These are phyloP conservation scores for Brachymystax lenok DNA, from an alignment of 2,797 vertebrate species.

Conservation along the genomic window DNA sequence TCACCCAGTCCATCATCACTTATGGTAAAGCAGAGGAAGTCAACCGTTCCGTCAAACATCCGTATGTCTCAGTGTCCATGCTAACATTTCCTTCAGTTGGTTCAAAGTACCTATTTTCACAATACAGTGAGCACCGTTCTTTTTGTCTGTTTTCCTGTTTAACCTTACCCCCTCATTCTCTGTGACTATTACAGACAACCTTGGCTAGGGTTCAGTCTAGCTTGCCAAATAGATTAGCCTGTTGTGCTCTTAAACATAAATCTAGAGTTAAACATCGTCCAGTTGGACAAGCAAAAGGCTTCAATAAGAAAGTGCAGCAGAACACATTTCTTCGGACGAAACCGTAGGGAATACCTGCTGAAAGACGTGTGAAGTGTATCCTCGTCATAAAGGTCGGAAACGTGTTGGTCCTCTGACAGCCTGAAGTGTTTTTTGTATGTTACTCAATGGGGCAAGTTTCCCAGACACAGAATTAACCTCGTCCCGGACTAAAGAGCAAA, in stretches of 20 bases:
- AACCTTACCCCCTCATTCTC: conserved; percentile 40
- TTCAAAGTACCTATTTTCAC: conserved; percentile 49
- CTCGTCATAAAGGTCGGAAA: conserved; percentile 23
- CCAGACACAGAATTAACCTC: neutral
- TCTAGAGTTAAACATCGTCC: conserved; percentile 66
- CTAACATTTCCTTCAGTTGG: conserved; percentile 66
- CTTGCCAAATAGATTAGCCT: conserved; percentile 69
- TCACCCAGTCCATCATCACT: conserved; percentile 64
- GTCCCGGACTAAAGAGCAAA: neutral
- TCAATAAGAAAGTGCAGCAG: conserved; percentile 44
- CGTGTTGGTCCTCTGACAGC: conserved; percentile 25
- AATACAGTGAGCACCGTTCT: conserved; percentile 28
- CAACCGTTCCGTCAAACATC: conserved; percentile 46
- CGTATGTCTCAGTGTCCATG: conserved; percentile 38
- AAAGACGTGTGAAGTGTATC: conserved; percentile 29
- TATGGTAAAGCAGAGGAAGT: conserved; percentile 72
- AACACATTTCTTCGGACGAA: conserved; percentile 20
- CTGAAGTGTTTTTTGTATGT: conserved; percentile 5
- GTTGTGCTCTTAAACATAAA: conserved; percentile 61
- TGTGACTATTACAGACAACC: conserved; percentile 55
- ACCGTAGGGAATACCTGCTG: conserved; percentile 27
- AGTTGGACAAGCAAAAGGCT: conserved; percentile 46
- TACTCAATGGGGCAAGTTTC: neutral
- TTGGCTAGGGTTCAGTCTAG: conserved; percentile 62
- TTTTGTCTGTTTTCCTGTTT: conserved; percentile 49